A percentile compares a stretch with the other conserved stretches of the same genome.
phyloP scores from a whole-genome alignment of 2,113 vertebrate genomes.

The Shinisaurus crocodilurus region DNA sequence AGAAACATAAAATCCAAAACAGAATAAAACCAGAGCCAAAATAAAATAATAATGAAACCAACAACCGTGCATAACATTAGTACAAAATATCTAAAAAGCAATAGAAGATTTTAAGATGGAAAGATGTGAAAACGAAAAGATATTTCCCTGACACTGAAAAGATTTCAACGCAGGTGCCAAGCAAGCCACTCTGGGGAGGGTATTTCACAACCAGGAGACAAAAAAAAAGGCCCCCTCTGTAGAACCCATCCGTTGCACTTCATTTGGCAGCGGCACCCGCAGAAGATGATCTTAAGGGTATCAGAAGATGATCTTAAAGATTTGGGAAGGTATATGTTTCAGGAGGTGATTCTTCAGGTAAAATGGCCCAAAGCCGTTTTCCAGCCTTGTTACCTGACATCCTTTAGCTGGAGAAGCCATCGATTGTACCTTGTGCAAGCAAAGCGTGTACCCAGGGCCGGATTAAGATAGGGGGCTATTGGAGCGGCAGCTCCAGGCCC shows the following conservation, averaged over 20 bases:
- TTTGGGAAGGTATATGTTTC: background rate
- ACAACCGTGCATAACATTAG: background rate
- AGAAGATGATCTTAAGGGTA: background rate
- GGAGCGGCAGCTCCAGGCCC: no score
- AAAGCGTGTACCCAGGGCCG: background rate
- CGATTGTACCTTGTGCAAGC: background rate
- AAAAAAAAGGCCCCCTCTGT: no score
- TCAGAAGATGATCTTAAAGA: background rate
- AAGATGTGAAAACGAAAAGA: background rate
- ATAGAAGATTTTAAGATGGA: background rate
- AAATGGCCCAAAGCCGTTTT: background rate
- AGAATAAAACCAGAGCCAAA: background rate
- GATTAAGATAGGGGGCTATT: no score
- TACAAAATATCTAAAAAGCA: background rate
- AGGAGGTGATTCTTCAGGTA: background rate
- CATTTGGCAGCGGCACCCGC: no score
- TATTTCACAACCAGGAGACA: background rate
- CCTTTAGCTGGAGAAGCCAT: background rate
- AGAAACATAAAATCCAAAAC: background rate
- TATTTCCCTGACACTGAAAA: background rate
- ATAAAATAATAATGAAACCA: background rate
- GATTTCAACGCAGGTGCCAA: background rate
- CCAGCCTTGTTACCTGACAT: background rate
- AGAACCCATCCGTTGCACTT: no score
- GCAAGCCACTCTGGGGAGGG: background rate